Conservation (phyloP, 2,888 invertebrate genomes). For the Acanthopleura granulata region DNA sequence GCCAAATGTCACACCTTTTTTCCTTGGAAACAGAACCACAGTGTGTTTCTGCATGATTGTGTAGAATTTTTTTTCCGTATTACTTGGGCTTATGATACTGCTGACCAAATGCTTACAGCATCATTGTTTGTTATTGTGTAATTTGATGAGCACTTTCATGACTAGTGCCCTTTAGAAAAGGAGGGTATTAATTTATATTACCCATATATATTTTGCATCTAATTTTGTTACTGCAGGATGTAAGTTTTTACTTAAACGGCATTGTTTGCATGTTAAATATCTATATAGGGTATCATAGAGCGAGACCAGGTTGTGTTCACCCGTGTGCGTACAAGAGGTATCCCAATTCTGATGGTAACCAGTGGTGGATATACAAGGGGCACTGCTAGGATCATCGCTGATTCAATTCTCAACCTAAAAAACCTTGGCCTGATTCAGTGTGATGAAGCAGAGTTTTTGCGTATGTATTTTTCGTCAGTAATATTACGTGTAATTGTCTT, state of each 20-base stretch:
- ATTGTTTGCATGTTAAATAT: conserved; percentile 10
- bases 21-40: no score
- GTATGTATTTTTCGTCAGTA: not conserved
- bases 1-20: no score
- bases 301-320: conserved; percentile 88
- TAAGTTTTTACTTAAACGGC: not conserved
- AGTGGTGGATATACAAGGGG: conserved; percentile 87
- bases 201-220: not conserved
- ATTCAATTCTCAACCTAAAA: conserved; percentile 85
- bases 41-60: no score
- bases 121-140: no score
- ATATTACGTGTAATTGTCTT: no score
- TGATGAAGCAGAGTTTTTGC: conserved; percentile 44
- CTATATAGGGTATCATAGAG: conserved; percentile 82
- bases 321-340: conserved; percentile 74
- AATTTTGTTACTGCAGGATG: not conserved
- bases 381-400: conserved; percentile 85
- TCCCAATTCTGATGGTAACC: conserved; percentile 88
- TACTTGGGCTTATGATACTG: no score
- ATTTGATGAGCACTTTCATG: no score
- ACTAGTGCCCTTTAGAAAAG: no score
- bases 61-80: no score
- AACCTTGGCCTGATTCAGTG: conserved; percentile 67
- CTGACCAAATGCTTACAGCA: no score
- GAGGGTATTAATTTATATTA: not conserved